Conservation (phyloP, 1,140 invertebrate species). For the Pseudomyrmex dendroicus region DNA sequence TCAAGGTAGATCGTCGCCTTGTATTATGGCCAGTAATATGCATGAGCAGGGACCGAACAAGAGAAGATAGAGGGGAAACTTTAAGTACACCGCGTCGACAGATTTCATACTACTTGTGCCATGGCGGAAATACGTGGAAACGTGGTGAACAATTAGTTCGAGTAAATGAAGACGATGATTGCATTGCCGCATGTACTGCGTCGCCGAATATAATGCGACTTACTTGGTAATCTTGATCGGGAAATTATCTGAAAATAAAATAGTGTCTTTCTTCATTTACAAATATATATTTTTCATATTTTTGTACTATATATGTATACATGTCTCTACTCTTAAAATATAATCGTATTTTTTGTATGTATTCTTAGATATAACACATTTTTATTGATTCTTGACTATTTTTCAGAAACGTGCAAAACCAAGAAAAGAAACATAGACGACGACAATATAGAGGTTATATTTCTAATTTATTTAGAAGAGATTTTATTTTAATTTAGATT, state of each 20-base stretch:
- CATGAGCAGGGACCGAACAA: conserved; percentile 20
- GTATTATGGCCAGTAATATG: not conserved
- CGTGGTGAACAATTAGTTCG: not conserved
- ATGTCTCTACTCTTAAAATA: not conserved
- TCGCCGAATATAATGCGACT: no score
- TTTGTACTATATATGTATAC: not conserved
- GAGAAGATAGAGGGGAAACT: conserved; percentile 47
- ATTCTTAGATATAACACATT: not conserved
- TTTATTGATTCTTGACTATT: not conserved
- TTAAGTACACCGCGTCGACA: not conserved
- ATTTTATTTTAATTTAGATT: no score
- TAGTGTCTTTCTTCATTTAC: no score
- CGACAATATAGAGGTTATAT: not conserved
- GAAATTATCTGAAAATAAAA: no score
- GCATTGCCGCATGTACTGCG: no score
- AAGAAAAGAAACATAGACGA: not conserved
- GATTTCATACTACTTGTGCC: conserved; percentile 61
- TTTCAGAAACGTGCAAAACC: not conserved
- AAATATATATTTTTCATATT: not conserved
- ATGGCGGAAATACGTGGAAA: conserved; percentile 29
- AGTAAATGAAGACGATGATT: not conserved
- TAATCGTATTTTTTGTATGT: not conserved
- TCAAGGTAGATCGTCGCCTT: not conserved
- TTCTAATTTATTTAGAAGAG: no score
- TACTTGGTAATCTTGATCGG: no score